These are phyloP conservation scores for Cinclus mexicanus DNA, from an alignment of 2,113 vertebrate genomes.

Conservation along the genomic window DNA sequence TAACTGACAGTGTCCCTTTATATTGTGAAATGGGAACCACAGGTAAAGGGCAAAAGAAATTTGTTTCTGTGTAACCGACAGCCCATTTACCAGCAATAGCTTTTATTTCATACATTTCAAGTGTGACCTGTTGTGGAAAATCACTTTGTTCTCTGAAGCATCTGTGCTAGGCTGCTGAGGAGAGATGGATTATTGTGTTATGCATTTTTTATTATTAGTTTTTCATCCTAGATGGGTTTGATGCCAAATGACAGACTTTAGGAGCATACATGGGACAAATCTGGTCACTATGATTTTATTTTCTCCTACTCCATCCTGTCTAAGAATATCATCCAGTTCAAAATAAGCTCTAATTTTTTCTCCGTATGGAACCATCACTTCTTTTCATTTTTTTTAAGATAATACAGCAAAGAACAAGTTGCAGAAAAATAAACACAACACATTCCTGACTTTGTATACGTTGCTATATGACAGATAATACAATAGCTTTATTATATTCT, in stretches of 20 bases:
- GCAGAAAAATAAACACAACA: neutral
- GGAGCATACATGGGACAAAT: neutral
- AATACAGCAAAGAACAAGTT: neutral
- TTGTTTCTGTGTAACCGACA: neutral
- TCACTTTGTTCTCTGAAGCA: neutral
- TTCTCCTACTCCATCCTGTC: neutral
- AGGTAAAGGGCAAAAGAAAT: neutral
- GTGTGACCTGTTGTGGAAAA: conserved; percentile 4
- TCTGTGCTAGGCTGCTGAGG: neutral
- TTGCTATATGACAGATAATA: neutral
- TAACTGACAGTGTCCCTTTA: neutral
- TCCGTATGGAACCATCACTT: neutral
- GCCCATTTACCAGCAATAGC: neutral
- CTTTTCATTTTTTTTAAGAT: neutral
- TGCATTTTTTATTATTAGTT: neutral
- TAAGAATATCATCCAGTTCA: neutral
- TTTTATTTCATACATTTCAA: neutral
- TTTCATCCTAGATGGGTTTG: neutral
- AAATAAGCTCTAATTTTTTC: neutral
- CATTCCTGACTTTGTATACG: accelerated
- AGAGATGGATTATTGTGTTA: neutral
- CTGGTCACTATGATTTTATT: neutral
- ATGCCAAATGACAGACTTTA: neutral
- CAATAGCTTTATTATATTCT: neutral
- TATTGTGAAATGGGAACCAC: neutral